Conservation (phyloP, 1,140 invertebrate species). For the Trichogramma pretiosum region DNA sequence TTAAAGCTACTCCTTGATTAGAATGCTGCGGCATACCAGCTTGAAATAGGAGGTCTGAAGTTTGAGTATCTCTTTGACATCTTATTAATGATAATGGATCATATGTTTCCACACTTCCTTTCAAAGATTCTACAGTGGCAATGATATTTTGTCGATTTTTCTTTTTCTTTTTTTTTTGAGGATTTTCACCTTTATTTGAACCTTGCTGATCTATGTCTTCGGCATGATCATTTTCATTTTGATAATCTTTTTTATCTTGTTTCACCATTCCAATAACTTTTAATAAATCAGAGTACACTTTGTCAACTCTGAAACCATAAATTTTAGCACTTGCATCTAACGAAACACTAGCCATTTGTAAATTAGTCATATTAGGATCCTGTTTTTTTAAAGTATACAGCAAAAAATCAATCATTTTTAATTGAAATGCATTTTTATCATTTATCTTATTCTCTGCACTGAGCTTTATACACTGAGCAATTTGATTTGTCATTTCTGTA, state of each 20-base stretch:
- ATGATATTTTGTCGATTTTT: constrained; percentile 30
- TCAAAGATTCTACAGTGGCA: constrained; percentile 37
- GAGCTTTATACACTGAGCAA: constrained; percentile 54
- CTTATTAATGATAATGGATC: constrained; percentile 27
- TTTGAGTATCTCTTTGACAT: constrained; percentile 32
- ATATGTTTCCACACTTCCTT: constrained; percentile 35
- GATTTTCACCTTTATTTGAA: constrained; percentile 22
- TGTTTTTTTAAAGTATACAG: constrained; percentile 59
- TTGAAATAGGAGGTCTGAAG: constrained; percentile 35
- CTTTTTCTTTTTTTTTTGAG: constrained; percentile 32
- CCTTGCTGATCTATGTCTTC: constrained; percentile 22
- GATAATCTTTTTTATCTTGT: constrained; percentile 44
- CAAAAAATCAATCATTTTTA: constrained; percentile 77
- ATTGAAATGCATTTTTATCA: constrained; percentile 73
- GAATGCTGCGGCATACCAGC: constrained; percentile 29
- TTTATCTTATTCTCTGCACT: constrained; percentile 69
- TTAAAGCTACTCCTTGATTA: constrained; percentile 24
- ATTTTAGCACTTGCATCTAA: constrained; percentile 77
- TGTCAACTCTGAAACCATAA: constrained; percentile 72
- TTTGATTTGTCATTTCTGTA: constrained; percentile 45
- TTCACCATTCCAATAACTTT: constrained; percentile 62
- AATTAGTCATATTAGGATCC: constrained; percentile 58
- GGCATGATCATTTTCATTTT: constrained; percentile 29
- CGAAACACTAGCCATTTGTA: constrained; percentile 67
- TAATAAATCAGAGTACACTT: constrained; percentile 64